phyloP scores from a whole-genome alignment of 2,888 invertebrate genomes.

The Spialia ferax region DNA sequence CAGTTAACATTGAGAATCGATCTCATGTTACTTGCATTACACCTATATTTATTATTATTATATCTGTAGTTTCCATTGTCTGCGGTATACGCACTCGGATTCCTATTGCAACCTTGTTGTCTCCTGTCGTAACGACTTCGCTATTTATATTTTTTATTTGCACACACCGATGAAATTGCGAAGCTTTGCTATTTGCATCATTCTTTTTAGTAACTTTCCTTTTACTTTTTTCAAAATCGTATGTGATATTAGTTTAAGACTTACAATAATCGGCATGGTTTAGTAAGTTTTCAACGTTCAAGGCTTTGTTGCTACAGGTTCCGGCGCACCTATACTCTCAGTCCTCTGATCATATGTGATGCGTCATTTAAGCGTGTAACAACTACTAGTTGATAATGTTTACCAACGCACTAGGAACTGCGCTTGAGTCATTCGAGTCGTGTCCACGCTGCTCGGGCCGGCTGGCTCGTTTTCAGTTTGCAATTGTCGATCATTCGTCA shows the following conservation, averaged over 20 bases:
- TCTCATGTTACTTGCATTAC: conserved; percentile 37
- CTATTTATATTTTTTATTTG: conserved; percentile 22
- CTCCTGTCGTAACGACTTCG: conserved; percentile 19
- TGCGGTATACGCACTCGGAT: conserved; percentile 34
- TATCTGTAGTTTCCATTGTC: conserved; percentile 36
- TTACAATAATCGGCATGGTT: neutral
- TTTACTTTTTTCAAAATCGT: neutral
- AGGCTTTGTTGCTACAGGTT: conserved; percentile 57
- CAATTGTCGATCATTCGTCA: conserved; percentile 57
- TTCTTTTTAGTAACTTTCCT: neutral
- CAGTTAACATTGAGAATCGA: conserved; percentile 41
- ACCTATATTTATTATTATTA: conserved; percentile 29
- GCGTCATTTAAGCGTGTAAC: conserved; percentile 64
- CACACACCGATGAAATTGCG: neutral
- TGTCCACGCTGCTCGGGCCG: conserved; percentile 69
- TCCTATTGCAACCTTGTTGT: conserved; percentile 38
- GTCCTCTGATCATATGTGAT: conserved; percentile 63
- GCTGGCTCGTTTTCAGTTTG: conserved; percentile 66
- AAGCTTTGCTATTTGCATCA: conserved; percentile 12
- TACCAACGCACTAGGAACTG: conserved; percentile 72
- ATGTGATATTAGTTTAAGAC: neutral
- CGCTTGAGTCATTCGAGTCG: conserved; percentile 69
- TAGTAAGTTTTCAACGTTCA: conserved; percentile 39
- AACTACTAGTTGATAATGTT: conserved; percentile 69
- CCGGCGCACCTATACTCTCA: conserved; percentile 66